Evolutionary conservation across 2,113 vertebrate species (phyloP), one percentile per base, ranked within the genome.

Genomic region (Petrocephalus zakoni): DNA sequence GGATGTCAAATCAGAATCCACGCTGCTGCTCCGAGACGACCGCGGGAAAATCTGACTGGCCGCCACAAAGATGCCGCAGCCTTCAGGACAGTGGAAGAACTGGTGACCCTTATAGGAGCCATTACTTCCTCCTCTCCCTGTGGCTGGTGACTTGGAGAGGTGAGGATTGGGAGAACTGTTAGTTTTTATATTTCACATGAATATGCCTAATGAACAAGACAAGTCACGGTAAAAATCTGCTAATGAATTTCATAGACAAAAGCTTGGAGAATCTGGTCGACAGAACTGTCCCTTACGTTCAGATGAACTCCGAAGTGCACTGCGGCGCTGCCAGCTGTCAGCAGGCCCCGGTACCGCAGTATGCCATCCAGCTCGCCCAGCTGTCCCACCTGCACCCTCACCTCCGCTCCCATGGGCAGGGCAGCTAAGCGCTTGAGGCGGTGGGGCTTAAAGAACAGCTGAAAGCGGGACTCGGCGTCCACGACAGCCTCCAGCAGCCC

Each of bases 271-370:
- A 75, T 7, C 4, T 3, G 15, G n/a, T 87, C 7, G 9, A 25
- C 4, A 42, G 29, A 29, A 11, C 0, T 21, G 61, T 47, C 37
- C 8, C 58, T 90, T 88, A 95, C 96, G 92, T 95, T 95, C 8
- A 97, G 94, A 86, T 97, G 93, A 0, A 97, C 94, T 0, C 96
- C 96, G 78, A 96, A 97, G 56, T 92, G 91, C 88, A 96, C 90
- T 0, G 93, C 91, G 0, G 88, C 91, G 87, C 94, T 94, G 17
- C 95, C 94, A 89, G 93, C 88, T 29, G 90, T 91, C 34, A 95
- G 89, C 0, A 94, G 93, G 0, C 96, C 96, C 0, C 93, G 84
- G 89, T 94, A 96, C 82, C 93, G 94, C 1, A 97, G 93, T 10
- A 95, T 93, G 0, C 95, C 96, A 87, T 93, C 94, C 53, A 94